phyloP scores from a whole-genome alignment of 53 echinoderm and acorn worm genomes.

The Luidia sarsii region DNA sequence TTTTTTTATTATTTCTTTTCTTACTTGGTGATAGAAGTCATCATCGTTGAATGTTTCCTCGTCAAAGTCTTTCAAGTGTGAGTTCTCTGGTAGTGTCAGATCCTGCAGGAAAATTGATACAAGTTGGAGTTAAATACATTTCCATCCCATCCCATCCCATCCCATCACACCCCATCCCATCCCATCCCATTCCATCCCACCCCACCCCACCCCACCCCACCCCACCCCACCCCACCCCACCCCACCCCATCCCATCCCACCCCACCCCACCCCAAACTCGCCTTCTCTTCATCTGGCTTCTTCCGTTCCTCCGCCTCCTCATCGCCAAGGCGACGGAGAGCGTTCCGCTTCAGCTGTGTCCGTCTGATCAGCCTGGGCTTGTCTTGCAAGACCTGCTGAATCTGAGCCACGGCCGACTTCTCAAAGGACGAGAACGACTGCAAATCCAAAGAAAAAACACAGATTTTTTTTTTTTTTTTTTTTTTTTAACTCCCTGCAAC shows the following conservation, averaged over 20 bases:
- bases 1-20: no score
- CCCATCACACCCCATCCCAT: no score
- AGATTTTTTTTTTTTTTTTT: no score
- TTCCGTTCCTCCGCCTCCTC: background rate
- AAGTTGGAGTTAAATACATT: no score
- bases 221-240: no score
- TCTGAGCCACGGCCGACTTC: conserved; percentile 79
- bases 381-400: conserved; percentile 88
- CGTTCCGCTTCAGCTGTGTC: conserved; percentile 81
- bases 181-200: no score
- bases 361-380: conserved; percentile 69
- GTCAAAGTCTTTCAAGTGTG: conserved; percentile 77
- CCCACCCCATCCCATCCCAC: no score
- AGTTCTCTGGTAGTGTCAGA: conserved; percentile 30
- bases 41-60: conserved; percentile 95
- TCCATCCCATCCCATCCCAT: no score
- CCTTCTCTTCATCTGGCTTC: conserved; percentile 38
- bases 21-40: conserved; percentile 98
- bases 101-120: no score
- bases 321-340: conserved; percentile 75
- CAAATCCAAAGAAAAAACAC: background rate
- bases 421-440: conserved; percentile 96
- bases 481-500: no score
- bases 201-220: no score
- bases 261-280: no score